Base-by-base conservation (phyloP, 2,888 invertebrate species). In the Neoascia interrupta region DNA sequence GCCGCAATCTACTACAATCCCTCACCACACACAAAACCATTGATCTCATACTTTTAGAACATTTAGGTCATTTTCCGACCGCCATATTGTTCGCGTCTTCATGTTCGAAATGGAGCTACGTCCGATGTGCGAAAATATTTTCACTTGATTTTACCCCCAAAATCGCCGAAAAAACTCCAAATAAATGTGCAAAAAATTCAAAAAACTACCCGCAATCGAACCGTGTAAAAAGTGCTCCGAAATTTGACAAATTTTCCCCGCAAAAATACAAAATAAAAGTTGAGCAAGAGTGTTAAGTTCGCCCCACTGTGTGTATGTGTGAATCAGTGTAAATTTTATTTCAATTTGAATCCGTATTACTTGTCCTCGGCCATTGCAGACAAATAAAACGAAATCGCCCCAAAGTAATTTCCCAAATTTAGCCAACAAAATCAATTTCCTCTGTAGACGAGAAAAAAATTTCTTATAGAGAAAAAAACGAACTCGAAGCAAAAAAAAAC, bases 81-180 rank as follows among this genome's bases (percentile, higher is more conserved):
- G 82, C 82, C 82, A 82, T 82, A 82, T 82, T 82, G 82, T 81
- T 82, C 82, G 82, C 82, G 82, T 82, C 82, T 82, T 81, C 82
- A 82, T 81, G 81, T 82, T 81, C 81, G 81, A 81, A 83, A 83
- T 83, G 83, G 82, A 83, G 83, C 81, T 83, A 81, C 82, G 60
- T 83, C 61, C 81, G 76, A 82, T 82, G 81, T 82, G 83, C 81
- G 75, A 82, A 84, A 81, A 80, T 82, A 86, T 84, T 85, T 82
- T 81, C 84, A 85, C 84, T 84, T n/a, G 85, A 85, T 84, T 85
- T 85, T 81, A 81, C 74, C 68, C 80, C 74, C 83, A 80, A 81
- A 84, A 74, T 54, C 72, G 34, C 37, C 41, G 58, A 45, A 31
- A 70, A 70, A 64, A 54, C 5, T 37, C 61, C 58, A 81, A 81